phyloP scores from a whole-genome alignment of 2,888 invertebrate genomes.

The Gibbula magus region DNA sequence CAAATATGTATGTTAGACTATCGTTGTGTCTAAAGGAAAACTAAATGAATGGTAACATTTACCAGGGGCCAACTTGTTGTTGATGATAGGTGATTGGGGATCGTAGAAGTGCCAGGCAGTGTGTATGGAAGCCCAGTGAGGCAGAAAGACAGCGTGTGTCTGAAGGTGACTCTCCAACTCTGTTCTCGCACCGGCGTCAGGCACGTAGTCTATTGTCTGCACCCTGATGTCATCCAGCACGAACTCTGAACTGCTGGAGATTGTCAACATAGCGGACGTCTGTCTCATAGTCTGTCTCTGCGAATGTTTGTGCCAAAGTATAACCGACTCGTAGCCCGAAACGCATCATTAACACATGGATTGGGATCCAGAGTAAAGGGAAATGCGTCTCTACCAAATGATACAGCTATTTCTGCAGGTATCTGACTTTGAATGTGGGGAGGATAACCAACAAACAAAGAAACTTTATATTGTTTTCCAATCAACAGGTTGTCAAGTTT shows the following conservation, averaged over 20 bases:
- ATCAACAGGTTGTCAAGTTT: background rate
- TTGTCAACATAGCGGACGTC: background rate
- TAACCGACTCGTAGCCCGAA: conserved; percentile 23
- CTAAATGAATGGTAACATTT: background rate
- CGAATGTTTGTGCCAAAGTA: conserved; percentile 34
- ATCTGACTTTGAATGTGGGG: conserved; percentile 17
- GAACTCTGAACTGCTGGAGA: background rate
- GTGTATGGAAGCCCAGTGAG: conserved; percentile 37
- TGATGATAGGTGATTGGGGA: conserved; percentile 23
- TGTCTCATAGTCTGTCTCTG: background rate
- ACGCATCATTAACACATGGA: conserved; percentile 32
- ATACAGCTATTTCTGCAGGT: conserved; percentile 31
- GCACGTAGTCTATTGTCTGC: conserved; percentile 20
- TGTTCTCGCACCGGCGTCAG: background rate
- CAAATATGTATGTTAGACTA: too few relatives aligned
- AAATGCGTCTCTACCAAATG: conserved; percentile 33
- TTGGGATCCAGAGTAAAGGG: conserved; percentile 34
- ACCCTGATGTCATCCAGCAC: conserved; percentile 25
- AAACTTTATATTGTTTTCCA: conserved; percentile 21
- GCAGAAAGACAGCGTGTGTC: conserved; percentile 20
- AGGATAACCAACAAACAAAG: conserved; percentile 29
- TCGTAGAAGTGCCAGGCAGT: conserved; percentile 37
- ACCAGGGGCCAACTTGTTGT: conserved; percentile 38
- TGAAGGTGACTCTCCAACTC: background rate
- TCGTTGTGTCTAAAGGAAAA: too few relatives aligned